Conservation (phyloP, 1,140 invertebrate species). For the Wasmannia auropunctata region DNA sequence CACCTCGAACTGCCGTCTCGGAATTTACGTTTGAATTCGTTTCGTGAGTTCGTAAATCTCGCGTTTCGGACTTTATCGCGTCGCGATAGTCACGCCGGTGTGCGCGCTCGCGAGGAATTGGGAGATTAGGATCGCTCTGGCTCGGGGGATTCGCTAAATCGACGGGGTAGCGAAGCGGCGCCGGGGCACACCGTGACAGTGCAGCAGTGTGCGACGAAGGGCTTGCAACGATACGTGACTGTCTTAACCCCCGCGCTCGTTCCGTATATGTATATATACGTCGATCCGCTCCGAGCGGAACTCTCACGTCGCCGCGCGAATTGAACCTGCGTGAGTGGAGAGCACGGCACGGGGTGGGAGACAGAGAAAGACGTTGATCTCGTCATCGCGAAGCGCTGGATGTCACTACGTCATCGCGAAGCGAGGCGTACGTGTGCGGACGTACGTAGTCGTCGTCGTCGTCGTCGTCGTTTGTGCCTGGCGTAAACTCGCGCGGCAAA, state of each 20-base stretch:
- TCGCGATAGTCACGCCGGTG: conserved; percentile 6
- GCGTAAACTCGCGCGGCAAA: conserved; percentile 72
- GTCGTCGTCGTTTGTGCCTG: conserved; percentile 49
- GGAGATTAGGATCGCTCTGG: conserved; percentile 30
- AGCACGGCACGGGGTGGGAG: background rate
- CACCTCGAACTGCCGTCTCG: background rate
- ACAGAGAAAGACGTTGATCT: conserved; percentile 23
- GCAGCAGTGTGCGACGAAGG: conserved; percentile 24
- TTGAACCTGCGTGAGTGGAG: conserved; percentile 27
- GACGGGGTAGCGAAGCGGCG: conserved; percentile 15
- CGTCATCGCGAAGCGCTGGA: conserved; percentile 10
- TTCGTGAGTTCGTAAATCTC: conserved; percentile 17
- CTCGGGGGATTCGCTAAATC: conserved; percentile 43
- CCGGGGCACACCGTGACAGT: conserved; percentile 35
- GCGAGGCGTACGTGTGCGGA: conserved; percentile 15
- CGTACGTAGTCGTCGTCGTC: conserved; percentile 31
- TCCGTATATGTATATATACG: background rate
- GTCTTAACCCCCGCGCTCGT: conserved; percentile 25
- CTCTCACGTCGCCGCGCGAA: conserved; percentile 22
- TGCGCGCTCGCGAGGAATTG: conserved; percentile 49
- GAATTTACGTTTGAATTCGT: conserved; percentile 17
- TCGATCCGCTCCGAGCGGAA: conserved; percentile 14
- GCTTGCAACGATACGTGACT: conserved; percentile 40
- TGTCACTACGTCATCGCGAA: conserved; percentile 24
- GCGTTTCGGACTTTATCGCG: conserved; percentile 28